A percentile compares a stretch with the other conserved stretches of the same genome.
These are phyloP conservation scores for Tenodera sinensis DNA, from an alignment of 2,888 invertebrate genomes.

Conservation along the genomic window DNA sequence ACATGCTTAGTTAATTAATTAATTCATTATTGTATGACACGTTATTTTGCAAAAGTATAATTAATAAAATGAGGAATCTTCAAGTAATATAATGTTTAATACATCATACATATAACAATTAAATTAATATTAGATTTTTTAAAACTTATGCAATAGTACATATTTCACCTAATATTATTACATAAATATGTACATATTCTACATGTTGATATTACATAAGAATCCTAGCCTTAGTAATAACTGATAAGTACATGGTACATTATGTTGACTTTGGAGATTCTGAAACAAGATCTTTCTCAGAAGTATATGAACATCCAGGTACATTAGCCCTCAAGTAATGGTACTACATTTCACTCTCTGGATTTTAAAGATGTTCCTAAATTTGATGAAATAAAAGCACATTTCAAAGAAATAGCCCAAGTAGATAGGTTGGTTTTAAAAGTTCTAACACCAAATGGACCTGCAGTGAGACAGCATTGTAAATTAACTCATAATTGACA, in stretches of 20 bases:
- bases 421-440: slow-evolving; percentile 61
- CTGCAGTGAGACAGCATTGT: slow-evolving; percentile 71
- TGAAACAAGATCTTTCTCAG: slow-evolving; percentile 65
- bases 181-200: too few species aligned
- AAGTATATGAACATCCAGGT: slow-evolving; percentile 72
- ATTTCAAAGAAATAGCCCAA: slow-evolving; percentile 66
- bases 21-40: too few species aligned
- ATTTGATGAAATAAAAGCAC: slow-evolving; percentile 59
- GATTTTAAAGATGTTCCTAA: slow-evolving; percentile 58
- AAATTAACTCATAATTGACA: slow-evolving; percentile 54
- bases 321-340: slow-evolving; percentile 67
- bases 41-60: too few species aligned
- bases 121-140: too few species aligned
- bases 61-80: too few species aligned
- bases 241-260: slow-evolving; percentile 69
- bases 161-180: too few species aligned
- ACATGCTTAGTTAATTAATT: too few species aligned
- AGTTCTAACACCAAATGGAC: slow-evolving; percentile 65
- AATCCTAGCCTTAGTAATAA: too few species aligned
- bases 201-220: too few species aligned
- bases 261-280: slow-evolving; percentile 80
- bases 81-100: too few species aligned
- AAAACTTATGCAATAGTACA: too few species aligned
- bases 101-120: too few species aligned
- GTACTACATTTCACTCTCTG: slow-evolving; percentile 69